Percentiles rank a stretch among this genome's conserved stretches.
These are phyloP conservation scores for Silurus meridionalis DNA, from an alignment of 2,113 vertebrate species.

Conservation along the genomic window DNA sequence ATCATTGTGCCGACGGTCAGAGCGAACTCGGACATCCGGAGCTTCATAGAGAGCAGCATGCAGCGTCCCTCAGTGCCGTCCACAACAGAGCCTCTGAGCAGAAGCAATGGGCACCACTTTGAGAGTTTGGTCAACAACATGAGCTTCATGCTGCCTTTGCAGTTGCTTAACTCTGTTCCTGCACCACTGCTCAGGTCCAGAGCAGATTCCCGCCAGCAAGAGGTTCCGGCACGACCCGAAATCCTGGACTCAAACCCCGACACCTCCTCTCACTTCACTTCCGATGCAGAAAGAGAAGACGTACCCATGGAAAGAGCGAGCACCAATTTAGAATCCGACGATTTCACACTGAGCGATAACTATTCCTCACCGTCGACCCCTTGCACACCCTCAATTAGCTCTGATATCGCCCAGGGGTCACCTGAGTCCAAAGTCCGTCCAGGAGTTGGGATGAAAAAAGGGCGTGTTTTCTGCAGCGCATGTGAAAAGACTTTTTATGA, in stretches of 20 bases:
- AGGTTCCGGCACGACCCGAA: slow-evolving; percentile 60
- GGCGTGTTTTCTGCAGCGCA: slow-evolving; percentile 92
- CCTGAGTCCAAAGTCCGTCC: slow-evolving; percentile 80
- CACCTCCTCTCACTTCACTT: slow-evolving; percentile 71
- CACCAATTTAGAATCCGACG: slow-evolving; percentile 80
- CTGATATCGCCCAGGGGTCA: slow-evolving; percentile 80
- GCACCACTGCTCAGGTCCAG: slow-evolving; percentile 84
- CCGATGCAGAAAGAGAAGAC: slow-evolving; percentile 74
- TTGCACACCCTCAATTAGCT: slow-evolving; percentile 77
- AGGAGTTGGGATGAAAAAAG: slow-evolving; percentile 81
- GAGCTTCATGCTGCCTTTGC: slow-evolving; percentile 94
- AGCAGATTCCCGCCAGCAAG: slow-evolving; percentile 75
- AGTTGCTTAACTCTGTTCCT: slow-evolving; percentile 87
- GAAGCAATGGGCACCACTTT: slow-evolving; percentile 84
- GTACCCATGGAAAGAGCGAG: slow-evolving; percentile 68
- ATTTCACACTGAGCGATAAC: slow-evolving; percentile 80
- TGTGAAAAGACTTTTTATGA: slow-evolving; percentile 99
- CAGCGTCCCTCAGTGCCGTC: slow-evolving; percentile 72
- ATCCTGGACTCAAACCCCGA: slow-evolving; percentile 14
- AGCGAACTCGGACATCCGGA: slow-evolving; percentile 89
- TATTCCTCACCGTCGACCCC: slow-evolving; percentile 75
- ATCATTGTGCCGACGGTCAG: slow-evolving; percentile 81
- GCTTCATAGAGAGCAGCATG: slow-evolving; percentile 91
- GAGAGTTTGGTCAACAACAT: slow-evolving; percentile 93
- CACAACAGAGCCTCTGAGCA: slow-evolving; percentile 78